Conservation (phyloP, 2,888 invertebrate genomes). For the Agrochola litura region DNA sequence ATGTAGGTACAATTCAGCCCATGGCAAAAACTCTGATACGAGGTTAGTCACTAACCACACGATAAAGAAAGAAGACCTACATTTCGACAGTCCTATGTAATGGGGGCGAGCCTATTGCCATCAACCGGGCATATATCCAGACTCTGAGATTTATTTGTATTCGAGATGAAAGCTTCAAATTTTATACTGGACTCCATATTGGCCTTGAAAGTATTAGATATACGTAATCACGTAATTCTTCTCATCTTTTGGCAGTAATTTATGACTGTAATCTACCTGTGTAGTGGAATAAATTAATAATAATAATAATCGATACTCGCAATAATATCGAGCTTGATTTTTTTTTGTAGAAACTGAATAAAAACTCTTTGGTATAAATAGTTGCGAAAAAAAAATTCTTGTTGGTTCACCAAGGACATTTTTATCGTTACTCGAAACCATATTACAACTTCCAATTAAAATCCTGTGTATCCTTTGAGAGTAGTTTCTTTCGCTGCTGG, state of each 20-base stretch:
- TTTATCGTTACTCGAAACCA: conserved; percentile 1
- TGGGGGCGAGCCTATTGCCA: too few species aligned
- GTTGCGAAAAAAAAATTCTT: not conserved
- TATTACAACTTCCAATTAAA: conserved; percentile 73
- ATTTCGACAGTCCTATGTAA: too few species aligned
- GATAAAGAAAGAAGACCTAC: too few species aligned
- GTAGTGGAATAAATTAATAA: not conserved
- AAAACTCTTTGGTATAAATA: not conserved
- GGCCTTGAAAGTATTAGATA: not conserved
- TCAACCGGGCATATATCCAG: too few species aligned
- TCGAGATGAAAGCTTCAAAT: not conserved
- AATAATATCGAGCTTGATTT: too few species aligned
- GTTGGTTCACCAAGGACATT: not conserved
- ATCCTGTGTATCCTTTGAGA: conserved; percentile 41
- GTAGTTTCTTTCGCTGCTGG: conserved; percentile 42
- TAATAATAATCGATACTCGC: not conserved
- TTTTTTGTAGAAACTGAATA: too few species aligned
- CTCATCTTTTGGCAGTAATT: not conserved
- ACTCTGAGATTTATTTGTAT: too few species aligned
- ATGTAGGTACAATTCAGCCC: too few species aligned
- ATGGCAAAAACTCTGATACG: too few species aligned
- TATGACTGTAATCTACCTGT: too few species aligned
- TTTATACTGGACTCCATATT: too few species aligned
- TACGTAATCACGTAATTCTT: not conserved
- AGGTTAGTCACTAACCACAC: too few species aligned